Evolutionary conservation across 2,113 vertebrate genomes (phyloP).

Genomic region (Elgaria multicarinata): DNA sequence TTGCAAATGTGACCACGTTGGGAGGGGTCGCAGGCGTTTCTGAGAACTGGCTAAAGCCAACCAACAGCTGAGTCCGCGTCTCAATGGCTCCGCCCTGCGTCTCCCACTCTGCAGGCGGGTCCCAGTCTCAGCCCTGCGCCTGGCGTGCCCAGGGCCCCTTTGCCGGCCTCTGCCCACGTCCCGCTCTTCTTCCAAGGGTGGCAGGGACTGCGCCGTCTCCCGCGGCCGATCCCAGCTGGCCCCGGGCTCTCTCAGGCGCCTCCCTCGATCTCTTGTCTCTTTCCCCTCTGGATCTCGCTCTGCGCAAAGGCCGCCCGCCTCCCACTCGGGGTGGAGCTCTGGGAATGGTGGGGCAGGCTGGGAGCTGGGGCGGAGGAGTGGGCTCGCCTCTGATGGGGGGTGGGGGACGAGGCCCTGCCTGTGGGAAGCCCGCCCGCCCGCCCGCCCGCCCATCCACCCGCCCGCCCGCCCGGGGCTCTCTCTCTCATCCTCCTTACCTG

Average conservation of each 20-base stretch:
- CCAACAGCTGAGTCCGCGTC: too few relatives aligned
- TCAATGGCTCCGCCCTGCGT: too few relatives aligned
- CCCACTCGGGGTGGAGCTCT: background rate
- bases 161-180: background rate
- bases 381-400: background rate
- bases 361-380: background rate
- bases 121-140: background rate
- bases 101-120: accelerated
- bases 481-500: background rate
- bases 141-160: too few relatives aligned
- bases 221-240: background rate
- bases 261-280: background rate
- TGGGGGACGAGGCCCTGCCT: too few relatives aligned
- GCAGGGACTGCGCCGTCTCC: accelerated
- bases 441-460: too few relatives aligned
- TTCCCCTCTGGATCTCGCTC: background rate
- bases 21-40: too few relatives aligned
- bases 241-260: background rate
- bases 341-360: background rate
- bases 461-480: too few relatives aligned
- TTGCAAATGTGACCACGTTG: too few relatives aligned
- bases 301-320: background rate
- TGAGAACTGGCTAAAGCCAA: too few relatives aligned
- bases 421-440: too few relatives aligned
- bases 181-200: background rate